phyloP scores from a whole-genome alignment of 1,140 invertebrate genomes.

The Eubasilissa regina region DNA sequence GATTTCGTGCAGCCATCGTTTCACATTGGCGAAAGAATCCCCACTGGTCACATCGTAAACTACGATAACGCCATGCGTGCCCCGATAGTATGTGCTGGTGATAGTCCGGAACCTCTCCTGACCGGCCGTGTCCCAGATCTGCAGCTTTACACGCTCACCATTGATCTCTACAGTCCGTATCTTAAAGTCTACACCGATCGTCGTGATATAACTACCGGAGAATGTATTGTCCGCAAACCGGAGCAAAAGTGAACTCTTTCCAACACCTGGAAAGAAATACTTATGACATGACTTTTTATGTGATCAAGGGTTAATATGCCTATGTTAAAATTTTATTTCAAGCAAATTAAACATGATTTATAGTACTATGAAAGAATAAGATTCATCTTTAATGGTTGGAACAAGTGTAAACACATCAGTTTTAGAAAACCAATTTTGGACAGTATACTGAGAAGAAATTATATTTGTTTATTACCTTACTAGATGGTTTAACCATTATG shows the following conservation, averaged over 20 bases:
- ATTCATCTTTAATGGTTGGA: too few species aligned
- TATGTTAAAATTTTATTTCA: too few species aligned
- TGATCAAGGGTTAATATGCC: too few species aligned
- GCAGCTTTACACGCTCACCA: slow-evolving; percentile 96
- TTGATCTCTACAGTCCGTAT: slow-evolving; percentile 96
- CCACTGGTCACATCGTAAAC: slow-evolving; percentile 99
- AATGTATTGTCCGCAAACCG: slow-evolving; percentile 99
- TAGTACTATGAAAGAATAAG: too few species aligned
- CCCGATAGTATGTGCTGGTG: slow-evolving; percentile 97
- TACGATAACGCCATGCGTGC: slow-evolving; percentile 98
- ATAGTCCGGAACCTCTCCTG: slow-evolving; percentile 97
- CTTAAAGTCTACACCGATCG: slow-evolving; percentile 99
- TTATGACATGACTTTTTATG: not conserved
- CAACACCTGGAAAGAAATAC: slow-evolving; percentile 92
- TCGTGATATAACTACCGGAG: slow-evolving; percentile 98
- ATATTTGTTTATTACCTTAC: too few species aligned
- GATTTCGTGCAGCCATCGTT: slow-evolving; percentile 98
- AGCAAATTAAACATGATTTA: too few species aligned
- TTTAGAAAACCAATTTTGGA: too few species aligned
- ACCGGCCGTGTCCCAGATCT: slow-evolving; percentile 98
- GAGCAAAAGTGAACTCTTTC: slow-evolving; percentile 97
- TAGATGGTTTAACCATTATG: too few species aligned
- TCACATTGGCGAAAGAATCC: slow-evolving; percentile 99
- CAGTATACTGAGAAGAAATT: too few species aligned
- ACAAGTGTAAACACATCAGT: too few species aligned